A percentile compares a stretch with the other conserved stretches of the same genome.
Conservation (phyloP, 1,140 invertebrate genomes). For the Arctopsyche grandis region DNA sequence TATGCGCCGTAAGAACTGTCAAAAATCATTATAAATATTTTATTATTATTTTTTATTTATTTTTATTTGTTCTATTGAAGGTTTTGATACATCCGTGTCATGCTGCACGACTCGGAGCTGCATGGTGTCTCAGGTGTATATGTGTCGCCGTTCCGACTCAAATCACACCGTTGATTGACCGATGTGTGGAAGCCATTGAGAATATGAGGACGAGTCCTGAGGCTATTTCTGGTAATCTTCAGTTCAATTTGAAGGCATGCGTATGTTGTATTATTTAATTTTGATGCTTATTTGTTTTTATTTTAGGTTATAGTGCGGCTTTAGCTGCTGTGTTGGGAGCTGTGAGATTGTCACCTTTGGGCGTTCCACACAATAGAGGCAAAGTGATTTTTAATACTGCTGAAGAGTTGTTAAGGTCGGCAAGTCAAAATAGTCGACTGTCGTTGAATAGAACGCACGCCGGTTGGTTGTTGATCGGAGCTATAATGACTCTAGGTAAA, state of each 20-base stretch:
- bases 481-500: slow-evolving; percentile 94
- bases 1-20: slow-evolving; percentile 64
- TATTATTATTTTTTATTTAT: slow-evolving; percentile 57
- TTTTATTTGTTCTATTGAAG: slow-evolving; percentile 61
- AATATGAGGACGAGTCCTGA: slow-evolving; percentile 91
- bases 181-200: slow-evolving; percentile 87
- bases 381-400: slow-evolving; percentile 98
- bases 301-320: slow-evolving; percentile 91
- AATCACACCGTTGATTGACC: slow-evolving; percentile 91
- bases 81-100: slow-evolving; percentile 93
- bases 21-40: slow-evolving; percentile 21
- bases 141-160: slow-evolving; percentile 94
- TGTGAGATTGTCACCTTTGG: slow-evolving; percentile 89
- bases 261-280: slow-evolving; percentile 22
- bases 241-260: background rate
- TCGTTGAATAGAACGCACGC: slow-evolving; percentile 95
- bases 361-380: slow-evolving; percentile 95
- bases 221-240: slow-evolving; percentile 79
- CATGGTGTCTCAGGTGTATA: slow-evolving; percentile 91
- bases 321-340: slow-evolving; percentile 93
- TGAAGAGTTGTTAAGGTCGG: slow-evolving; percentile 95
- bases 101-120: slow-evolving; percentile 89
- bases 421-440: slow-evolving; percentile 95
- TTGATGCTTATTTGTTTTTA: slow-evolving; percentile 58
- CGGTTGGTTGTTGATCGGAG: slow-evolving; percentile 96